A percentile compares a stretch with the other conserved stretches of the same genome.
Conservation (phyloP, 2,113 vertebrate genomes). For the Lasiurus borealis region DNA sequence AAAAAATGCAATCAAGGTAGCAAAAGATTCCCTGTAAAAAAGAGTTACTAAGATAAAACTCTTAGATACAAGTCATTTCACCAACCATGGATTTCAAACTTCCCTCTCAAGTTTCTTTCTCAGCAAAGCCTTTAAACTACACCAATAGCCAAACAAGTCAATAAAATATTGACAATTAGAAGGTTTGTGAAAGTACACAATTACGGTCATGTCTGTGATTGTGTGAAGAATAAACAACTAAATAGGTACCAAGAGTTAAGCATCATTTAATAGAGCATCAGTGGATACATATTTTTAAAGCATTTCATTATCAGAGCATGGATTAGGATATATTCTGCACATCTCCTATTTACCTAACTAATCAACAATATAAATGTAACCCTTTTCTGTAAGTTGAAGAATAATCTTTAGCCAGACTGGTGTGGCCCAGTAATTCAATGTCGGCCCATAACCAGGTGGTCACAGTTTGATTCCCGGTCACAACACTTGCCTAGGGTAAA, state of each 20-base stretch:
- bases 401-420: neutral
- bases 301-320: neutral
- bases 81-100: slow-evolving; percentile 51
- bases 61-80: slow-evolving; percentile 59
- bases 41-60: neutral
- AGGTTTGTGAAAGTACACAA: slow-evolving; percentile 60
- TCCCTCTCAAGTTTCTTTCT: slow-evolving; percentile 56
- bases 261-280: neutral
- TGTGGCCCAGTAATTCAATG: too few relatives aligned
- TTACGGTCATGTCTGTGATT: neutral
- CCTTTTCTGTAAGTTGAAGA: neutral
- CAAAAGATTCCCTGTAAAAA: neutral
- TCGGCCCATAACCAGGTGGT: too few relatives aligned
- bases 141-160: slow-evolving; percentile 9
- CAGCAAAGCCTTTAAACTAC: neutral
- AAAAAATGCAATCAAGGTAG: slow-evolving; percentile 62
- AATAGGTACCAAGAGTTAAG: neutral
- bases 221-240: neutral
- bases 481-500: too few relatives aligned
- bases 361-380: neutral
- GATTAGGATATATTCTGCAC: neutral
- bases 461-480: too few relatives aligned
- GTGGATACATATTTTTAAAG: neutral
- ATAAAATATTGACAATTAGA: slow-evolving; percentile 75
- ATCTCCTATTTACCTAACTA: neutral